phyloP scores from a whole-genome alignment of 2,888 invertebrate species.

The Erebia ligea region DNA sequence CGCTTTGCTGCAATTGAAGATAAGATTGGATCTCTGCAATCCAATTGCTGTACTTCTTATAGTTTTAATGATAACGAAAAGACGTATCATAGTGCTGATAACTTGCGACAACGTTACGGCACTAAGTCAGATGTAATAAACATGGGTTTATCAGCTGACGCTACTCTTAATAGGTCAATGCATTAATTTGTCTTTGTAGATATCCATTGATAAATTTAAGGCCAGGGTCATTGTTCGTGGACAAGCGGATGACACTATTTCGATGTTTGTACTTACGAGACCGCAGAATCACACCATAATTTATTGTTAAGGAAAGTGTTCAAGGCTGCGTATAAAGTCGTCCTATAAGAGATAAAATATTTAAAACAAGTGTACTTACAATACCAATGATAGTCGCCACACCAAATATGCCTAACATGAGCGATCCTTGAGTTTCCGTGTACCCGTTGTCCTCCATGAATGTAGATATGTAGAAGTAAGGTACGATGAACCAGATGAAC shows the following conservation, averaged over 20 bases:
- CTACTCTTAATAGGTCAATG: neutral
- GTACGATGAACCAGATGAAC: slow-evolving; percentile 97
- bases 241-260: neutral
- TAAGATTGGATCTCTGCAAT: slow-evolving; percentile 26
- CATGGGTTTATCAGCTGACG: neutral
- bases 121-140: neutral
- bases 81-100: neutral
- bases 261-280: neutral
- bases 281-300: too few species aligned
- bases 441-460: slow-evolving; percentile 86
- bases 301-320: too few species aligned
- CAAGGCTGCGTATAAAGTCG: too few species aligned
- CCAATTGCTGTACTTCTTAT: slow-evolving; percentile 12
- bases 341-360: neutral
- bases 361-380: slow-evolving; percentile 77
- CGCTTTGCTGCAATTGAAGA: slow-evolving; percentile 20
- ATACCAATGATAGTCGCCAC: slow-evolving; percentile 95
- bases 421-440: slow-evolving; percentile 87
- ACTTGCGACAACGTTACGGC: neutral
- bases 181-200: neutral
- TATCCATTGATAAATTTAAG: neutral
- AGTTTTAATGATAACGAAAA: slow-evolving; percentile 5
- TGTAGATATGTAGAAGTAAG: slow-evolving; percentile 96
- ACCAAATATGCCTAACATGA: slow-evolving; percentile 93
- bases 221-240: neutral